phyloP scores from a whole-genome alignment of 2,888 invertebrate species.

The Epistrophe eligans region DNA sequence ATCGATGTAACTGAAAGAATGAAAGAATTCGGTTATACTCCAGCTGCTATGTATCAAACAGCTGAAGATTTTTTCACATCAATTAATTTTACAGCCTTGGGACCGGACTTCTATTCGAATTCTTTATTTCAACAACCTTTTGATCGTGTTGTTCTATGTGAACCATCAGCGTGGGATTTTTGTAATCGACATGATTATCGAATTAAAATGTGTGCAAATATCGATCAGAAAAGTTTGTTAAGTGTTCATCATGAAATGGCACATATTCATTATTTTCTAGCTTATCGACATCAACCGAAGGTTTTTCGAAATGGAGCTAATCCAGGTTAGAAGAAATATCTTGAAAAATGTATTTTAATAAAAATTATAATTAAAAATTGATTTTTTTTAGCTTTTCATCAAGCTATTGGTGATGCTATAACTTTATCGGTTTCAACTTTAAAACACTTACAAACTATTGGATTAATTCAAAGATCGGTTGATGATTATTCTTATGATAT shows the following conservation, averaged over 20 bases:
- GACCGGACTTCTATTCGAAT: constrained; percentile 94
- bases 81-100: constrained; percentile 93
- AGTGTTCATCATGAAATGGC: constrained; percentile 97
- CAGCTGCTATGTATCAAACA: constrained; percentile 92
- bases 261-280: constrained; percentile 94
- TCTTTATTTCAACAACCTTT: constrained; percentile 93
- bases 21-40: constrained; percentile 93
- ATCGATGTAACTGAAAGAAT: constrained; percentile 94
- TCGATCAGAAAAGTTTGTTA: constrained; percentile 93
- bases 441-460: constrained; percentile 92
- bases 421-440: constrained; percentile 94
- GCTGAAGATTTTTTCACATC: constrained; percentile 97
- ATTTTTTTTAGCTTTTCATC: constrained; percentile 92
- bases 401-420: constrained; percentile 95
- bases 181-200: constrained; percentile 94
- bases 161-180: constrained; percentile 97
- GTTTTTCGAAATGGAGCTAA: constrained; percentile 96
- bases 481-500: constrained; percentile 93
- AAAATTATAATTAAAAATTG: too few relatives aligned
- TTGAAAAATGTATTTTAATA: background rate
- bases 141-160: constrained; percentile 91
- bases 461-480: constrained; percentile 91
- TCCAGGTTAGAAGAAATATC: constrained; percentile 87
- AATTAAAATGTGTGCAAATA: constrained; percentile 94
- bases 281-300: constrained; percentile 92